Evolutionary conservation across 2,113 vertebrate species (phyloP).

Genomic region (Bubalus kerabau): DNA sequence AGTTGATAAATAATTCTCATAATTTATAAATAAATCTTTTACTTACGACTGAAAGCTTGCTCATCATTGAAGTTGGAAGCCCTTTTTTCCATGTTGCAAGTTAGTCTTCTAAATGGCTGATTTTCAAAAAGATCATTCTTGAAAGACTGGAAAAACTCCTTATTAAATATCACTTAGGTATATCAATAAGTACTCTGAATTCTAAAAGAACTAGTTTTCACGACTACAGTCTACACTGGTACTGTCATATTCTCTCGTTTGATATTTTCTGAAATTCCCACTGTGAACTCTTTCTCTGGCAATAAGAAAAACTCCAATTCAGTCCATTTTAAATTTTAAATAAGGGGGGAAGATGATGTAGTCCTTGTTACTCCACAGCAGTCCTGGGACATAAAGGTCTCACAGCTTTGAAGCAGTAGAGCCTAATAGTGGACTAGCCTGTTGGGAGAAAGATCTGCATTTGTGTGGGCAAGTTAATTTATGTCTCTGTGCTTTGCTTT

Average conservation of each 20-base stretch:
- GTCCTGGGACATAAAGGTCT: neutral
- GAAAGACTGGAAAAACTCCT: neutral
- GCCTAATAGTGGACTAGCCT: neutral
- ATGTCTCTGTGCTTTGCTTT: neutral
- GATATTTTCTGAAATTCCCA: neutral
- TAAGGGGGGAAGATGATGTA: neutral
- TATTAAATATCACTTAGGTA: neutral
- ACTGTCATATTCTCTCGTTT: neutral
- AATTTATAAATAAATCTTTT: neutral
- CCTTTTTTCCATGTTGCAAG: neutral
- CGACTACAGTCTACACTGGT: neutral
- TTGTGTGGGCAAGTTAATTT: neutral
- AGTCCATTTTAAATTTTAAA: neutral
- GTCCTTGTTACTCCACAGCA: neutral
- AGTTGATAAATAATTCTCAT: neutral
- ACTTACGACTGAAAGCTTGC: neutral
- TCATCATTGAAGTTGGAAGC: neutral
- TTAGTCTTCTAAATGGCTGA: neutral
- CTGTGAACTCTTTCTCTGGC: neutral
- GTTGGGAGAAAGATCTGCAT: neutral
- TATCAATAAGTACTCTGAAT: neutral
- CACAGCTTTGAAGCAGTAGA: neutral
- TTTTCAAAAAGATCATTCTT: neutral
- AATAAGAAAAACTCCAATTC: neutral
- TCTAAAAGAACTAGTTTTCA: neutral